A percentile compares a stretch with the other conserved stretches of the same genome.
Evolutionary conservation across 2,797 vertebrate genomes (phyloP).

Genomic region (Triplophysa yarkandensis): DNA sequence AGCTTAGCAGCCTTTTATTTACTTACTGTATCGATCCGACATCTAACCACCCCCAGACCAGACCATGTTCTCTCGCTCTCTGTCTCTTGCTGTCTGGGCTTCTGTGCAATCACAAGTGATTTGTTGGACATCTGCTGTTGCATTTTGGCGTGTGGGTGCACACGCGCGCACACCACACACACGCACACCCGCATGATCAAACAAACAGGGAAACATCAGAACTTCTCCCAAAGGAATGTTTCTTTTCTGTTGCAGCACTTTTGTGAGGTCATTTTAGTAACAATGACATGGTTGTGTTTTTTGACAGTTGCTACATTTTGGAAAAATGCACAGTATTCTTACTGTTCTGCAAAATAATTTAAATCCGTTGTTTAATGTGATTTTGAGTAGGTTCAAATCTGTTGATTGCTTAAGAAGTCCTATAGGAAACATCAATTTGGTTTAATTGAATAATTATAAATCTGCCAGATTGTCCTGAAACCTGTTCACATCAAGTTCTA

Average conservation of each 20-base stretch:
- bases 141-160: slow-evolving; percentile 9
- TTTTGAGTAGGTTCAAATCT: neutral
- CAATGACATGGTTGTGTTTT: neutral
- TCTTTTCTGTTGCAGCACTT: neutral
- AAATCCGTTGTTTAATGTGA: neutral
- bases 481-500: neutral
- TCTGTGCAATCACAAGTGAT: slow-evolving; percentile 39
- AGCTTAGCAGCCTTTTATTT: slow-evolving; percentile 78
- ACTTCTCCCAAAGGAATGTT: neutral
- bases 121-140: slow-evolving; percentile 40
- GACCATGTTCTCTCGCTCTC: neutral
- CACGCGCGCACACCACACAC: neutral
- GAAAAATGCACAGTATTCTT: neutral
- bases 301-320: neutral
- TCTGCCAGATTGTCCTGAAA: neutral
- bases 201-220: neutral
- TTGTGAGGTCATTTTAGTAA: slow-evolving; percentile 3
- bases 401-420: neutral
- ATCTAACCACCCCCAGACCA: slow-evolving; percentile 7
- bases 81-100: slow-evolving; percentile 3
- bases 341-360: neutral
- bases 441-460: neutral
- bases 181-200: neutral
- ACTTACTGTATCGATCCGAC: slow-evolving; percentile 71
- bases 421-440: neutral